Evolutionary conservation across 1,140 invertebrate genomes (phyloP), one percentile per base, ranked within the genome.

Genomic region (Drosophila funebris): DNA sequence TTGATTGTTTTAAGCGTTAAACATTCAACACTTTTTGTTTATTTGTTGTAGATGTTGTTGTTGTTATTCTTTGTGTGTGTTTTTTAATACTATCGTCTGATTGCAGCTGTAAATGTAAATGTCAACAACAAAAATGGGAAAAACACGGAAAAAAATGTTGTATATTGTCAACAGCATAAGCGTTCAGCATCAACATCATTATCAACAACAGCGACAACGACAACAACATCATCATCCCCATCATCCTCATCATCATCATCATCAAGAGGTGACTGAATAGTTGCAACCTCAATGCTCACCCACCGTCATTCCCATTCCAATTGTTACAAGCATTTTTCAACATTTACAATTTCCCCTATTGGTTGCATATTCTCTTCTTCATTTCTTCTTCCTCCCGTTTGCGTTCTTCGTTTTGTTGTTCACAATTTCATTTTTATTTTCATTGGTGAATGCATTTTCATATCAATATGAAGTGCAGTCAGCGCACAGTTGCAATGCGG

Each of bases 331-430:
- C 79, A 70, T 74, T 78, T 78, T 82, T 31, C 79, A 74, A 46
- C 79, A 78, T 82, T 82, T 82, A 82, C 79, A 81, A 82, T 82
- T 74, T 82, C 74, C 70, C 70, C 78, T 78, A 82, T 83, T 82
- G 78, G 69, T 66, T 53, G 74, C 39, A 81, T 56, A 78, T 82
- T 82, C 70, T 57, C 73, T 69, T 22, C 31, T 72, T 41, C 24
- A 72, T 62, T 76, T 44, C 50, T 37, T 54, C 29, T 33, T 58
- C 77, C 52, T 54, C 62, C 50, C 13, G 0, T 8, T 29, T 0
- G 8, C 4, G 0, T 27, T 7, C 1, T 48, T 29, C 20, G 6
- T 13, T 43, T 14, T 36, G 29, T 27, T 20, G 24, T 31, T 56
- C 18, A 48, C 16, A 44, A 29, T 27, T 31, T 14, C 46, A 50